Evolutionary conservation across 30 jellyfish, hydroid and myxozoan species (phyloP).

Genomic region (Mastigias papua): DNA sequence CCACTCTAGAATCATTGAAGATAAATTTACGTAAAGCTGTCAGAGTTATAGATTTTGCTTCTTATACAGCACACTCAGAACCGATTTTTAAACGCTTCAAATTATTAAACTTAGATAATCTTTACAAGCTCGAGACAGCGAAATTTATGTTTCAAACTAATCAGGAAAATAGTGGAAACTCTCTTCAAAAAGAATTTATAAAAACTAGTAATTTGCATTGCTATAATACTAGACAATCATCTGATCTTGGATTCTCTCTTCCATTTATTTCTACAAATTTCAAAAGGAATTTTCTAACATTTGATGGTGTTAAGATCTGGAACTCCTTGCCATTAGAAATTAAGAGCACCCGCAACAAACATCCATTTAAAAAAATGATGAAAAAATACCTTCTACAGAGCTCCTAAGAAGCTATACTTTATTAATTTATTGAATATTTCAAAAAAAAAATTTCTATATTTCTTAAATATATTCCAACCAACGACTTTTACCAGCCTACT

Average conservation of each 20-base stretch:
- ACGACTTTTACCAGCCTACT: neutral
- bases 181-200: constrained; percentile 24
- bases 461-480: neutral
- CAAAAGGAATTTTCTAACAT: constrained; percentile 48
- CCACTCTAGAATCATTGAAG: constrained; percentile 47
- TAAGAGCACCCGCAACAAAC: constrained; percentile 15
- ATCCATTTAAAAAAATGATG: constrained; percentile 1
- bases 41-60: constrained; percentile 42
- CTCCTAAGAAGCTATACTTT: no score
- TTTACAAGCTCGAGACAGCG: constrained; percentile 61
- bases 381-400: constrained; percentile 1
- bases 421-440: no score
- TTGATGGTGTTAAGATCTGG: constrained; percentile 53
- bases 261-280: constrained; percentile 40
- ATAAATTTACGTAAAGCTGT: constrained; percentile 53
- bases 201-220: constrained; percentile 42
- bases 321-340: constrained; percentile 48
- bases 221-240: constrained; percentile 44
- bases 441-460: neutral
- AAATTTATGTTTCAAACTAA: constrained; percentile 40
- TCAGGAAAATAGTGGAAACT: neutral
- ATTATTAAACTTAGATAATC: constrained; percentile 33
- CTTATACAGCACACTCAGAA: constrained; percentile 32
- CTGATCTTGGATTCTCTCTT: constrained; percentile 21
- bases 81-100: constrained; percentile 53